Conservation (phyloP, 2,888 invertebrate species). For the Troides aeacus region DNA sequence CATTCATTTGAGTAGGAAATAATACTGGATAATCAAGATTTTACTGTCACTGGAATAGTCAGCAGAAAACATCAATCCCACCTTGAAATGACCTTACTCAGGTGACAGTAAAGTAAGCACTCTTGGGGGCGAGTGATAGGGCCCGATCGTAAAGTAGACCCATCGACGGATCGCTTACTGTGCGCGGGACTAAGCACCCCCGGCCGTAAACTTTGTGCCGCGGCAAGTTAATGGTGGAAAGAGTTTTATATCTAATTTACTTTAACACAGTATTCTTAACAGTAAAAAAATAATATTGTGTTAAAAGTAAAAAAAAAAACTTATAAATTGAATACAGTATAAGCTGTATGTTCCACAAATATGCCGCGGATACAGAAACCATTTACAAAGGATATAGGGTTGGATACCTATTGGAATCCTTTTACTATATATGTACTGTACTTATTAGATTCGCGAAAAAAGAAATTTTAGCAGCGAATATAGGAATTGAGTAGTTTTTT, state of each 20-base stretch:
- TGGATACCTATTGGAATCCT: no score
- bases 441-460: no score
- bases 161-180: slow-evolving; percentile 60
- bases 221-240: slow-evolving; percentile 24
- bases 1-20: background rate
- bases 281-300: background rate
- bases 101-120: slow-evolving; percentile 68
- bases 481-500: no score
- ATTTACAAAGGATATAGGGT: no score
- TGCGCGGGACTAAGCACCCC: slow-evolving; percentile 51
- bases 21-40: slow-evolving; percentile 4
- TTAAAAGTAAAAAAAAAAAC: background rate
- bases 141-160: slow-evolving; percentile 63
- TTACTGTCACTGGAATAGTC: slow-evolving; percentile 28
- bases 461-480: no score
- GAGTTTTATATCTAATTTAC: slow-evolving; percentile 27
- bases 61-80: slow-evolving; percentile 41
- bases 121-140: slow-evolving; percentile 54
- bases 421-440: no score
- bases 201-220: slow-evolving; percentile 44
- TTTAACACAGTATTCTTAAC: background rate
- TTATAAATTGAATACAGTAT: no score
- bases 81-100: slow-evolving; percentile 70
- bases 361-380: no score
- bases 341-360: no score